Base-by-base conservation (phyloP, 2,113 vertebrate species). In the Clupea harengus region DNA sequence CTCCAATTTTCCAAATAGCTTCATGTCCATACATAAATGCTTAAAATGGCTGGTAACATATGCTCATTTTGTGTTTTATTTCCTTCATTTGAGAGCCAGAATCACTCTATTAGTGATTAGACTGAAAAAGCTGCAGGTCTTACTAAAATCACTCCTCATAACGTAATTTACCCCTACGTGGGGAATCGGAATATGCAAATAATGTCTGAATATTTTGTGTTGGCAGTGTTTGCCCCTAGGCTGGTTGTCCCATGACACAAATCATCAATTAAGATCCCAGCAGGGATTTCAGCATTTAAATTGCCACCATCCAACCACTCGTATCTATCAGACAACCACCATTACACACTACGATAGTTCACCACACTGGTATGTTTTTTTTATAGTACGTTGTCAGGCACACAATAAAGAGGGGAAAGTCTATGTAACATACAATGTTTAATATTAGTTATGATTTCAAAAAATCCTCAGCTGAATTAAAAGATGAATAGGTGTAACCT, bases 231-330 rank as follows among this genome's bases (percentile, higher is more conserved):
- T 93, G 93, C 93, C 94, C 93, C 92, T 18, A 86, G 94, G 94
- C 93, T 94, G 92, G 91, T 93, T 94, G 93, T 95, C 95, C 95
- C 95, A 94, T 92, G 93, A 96, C 93, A 95, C 94, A 95, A 95
- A 95, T 95, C 94, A 95, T 94, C 94, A 96, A 95, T 95, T 95
- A 95, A 93, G 93, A 94, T 95, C 94, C 92, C 95, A 95, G 95
- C 94, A 92, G 94, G 95, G 88, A 91, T 93, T 89, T 86, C 89
- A 86, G 84, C 93, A 92, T 94, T 93, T 93, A 93, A 95, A 95
- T 95, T 94, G 93, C 90, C 91, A 92, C 93, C 88, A 90, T 92
- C 90, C 87, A 45, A 81, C 83, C 88, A 89, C 85, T 87, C 84
- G 57, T 81, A 75, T 84, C 88, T 89, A 91, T 93, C 92, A 89